Evolutionary conservation across 2,888 invertebrate species (phyloP).

Genomic region (Therioaphis trifolii): DNA sequence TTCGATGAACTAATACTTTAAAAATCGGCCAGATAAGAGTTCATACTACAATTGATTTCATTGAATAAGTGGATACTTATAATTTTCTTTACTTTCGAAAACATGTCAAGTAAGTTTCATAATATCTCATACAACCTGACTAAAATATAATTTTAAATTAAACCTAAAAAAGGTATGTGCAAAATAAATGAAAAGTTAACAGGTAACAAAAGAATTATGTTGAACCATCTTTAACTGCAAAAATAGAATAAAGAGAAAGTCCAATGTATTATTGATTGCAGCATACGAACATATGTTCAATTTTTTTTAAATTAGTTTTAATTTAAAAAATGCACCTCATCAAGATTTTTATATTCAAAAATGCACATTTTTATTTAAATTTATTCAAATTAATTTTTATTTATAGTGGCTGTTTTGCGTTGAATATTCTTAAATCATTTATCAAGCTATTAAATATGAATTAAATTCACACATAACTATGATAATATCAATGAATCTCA

Average conservation of each 20-base stretch:
- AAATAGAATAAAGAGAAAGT: constrained; percentile 42
- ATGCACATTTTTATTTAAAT: too few species aligned
- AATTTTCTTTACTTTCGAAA: constrained; percentile 40
- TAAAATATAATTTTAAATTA: neutral
- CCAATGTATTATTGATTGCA: neutral
- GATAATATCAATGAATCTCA: too few species aligned
- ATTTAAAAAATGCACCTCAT: too few species aligned
- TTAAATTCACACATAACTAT: too few species aligned
- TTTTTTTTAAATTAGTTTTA: neutral
- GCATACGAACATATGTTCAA: neutral
- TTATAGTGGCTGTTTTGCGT: too few species aligned
- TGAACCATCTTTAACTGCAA: constrained; percentile 13
- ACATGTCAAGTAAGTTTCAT: neutral
- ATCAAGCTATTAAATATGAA: too few species aligned
- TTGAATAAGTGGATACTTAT: neutral
- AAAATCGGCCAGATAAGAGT: constrained; percentile 12
- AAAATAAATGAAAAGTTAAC: neutral
- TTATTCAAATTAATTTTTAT: too few species aligned
- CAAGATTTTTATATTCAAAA: too few species aligned
- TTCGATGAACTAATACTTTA: constrained; percentile 24
- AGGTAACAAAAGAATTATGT: constrained; percentile 6
- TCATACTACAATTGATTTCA: too few species aligned
- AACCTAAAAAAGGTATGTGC: neutral
- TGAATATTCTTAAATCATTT: too few species aligned
- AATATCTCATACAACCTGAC: neutral